Conservation (phyloP, 2,797 vertebrate species). For the Ctenopoma kingsleyae region DNA sequence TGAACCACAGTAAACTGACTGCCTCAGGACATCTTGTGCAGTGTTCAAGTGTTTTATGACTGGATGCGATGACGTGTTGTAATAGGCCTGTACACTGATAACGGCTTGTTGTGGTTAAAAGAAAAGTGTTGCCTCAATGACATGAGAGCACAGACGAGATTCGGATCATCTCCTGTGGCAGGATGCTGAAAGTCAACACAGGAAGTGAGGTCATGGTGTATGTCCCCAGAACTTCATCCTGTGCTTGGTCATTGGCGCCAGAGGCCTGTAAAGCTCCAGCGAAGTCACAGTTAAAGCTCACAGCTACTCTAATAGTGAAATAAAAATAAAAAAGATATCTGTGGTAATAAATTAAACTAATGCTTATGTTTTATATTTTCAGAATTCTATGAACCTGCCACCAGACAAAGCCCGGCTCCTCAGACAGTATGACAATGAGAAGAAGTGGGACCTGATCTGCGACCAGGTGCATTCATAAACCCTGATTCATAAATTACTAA, state of each 20-base stretch:
- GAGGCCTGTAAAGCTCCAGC: slow-evolving; percentile 13
- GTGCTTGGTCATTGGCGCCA: slow-evolving; percentile 50
- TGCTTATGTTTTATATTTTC: slow-evolving; percentile 50
- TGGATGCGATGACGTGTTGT: slow-evolving; percentile 50
- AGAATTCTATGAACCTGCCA: slow-evolving; percentile 97
- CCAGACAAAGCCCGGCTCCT: slow-evolving; percentile 94
- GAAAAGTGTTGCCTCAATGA: slow-evolving; percentile 23
- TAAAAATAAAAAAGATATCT: slow-evolving; percentile 3
- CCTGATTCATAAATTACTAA: not conserved
- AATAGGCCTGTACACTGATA: slow-evolving; percentile 22
- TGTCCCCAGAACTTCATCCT: slow-evolving; percentile 40
- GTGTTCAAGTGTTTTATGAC: slow-evolving; percentile 54
- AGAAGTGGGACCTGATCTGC: slow-evolving; percentile 95
- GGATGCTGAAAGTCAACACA: slow-evolving; percentile 78
- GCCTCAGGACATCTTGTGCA: slow-evolving; percentile 38
- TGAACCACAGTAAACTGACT: slow-evolving; percentile 51
- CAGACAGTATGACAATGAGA: slow-evolving; percentile 95
- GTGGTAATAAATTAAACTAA: slow-evolving; percentile 30
- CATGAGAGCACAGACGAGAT: slow-evolving; percentile 55
- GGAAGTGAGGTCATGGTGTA: slow-evolving; percentile 82
- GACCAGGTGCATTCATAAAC: slow-evolving; percentile 86
- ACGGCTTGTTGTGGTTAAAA: slow-evolving; percentile 43
- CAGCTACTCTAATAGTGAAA: slow-evolving; percentile 19
- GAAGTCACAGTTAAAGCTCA: slow-evolving; percentile 15
- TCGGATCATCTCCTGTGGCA: slow-evolving; percentile 69